Base-by-base conservation (phyloP, 2,888 invertebrate genomes). In the Orthosia gracilis region DNA sequence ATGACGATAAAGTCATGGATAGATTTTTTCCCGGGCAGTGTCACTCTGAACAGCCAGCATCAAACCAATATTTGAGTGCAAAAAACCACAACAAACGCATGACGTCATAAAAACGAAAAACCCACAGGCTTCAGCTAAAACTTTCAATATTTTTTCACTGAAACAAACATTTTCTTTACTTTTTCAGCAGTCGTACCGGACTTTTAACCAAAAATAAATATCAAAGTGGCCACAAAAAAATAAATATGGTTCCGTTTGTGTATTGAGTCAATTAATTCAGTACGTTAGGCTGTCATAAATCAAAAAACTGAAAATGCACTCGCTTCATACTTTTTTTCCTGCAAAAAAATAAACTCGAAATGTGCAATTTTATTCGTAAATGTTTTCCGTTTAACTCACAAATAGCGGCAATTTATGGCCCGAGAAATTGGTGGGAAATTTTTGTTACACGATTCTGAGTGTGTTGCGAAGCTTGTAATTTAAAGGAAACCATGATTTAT, bases 371-470 rank as follows among this genome's bases (percentile, higher is more conserved):
- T 80, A 82, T 82, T 82, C 76, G 87, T 90, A 91, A 92, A 91
- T 91, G 91, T 90, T 91, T 90, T 87, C 89, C 88, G 88, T 92
- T 92, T 91, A 89, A 87, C 83, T 82, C 69, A 69, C 70, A 82
- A 82, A 82, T 82, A 59, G 79, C 85, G 85, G 81, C 84, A 90
- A 91, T 89, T 89, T 89, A 90, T 90, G 87, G 79, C 80, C 72
- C 80, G 83, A 72, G 72, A 83, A 82, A 82, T 79, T 81, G 83
- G 74, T 78, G 73, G 79, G 64, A 75, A 69, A 49, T 66, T 83
- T 87, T 81, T 80, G 80, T 80, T 69, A 57, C 62, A 71, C 23
- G 40, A 31, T 66, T 84, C 75, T 71, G 71, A 80, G 71, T 75
- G 61, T 70, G 58, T 71, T 74, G 62, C 49, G 62, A 69, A 49